A percentile compares a stretch with the other conserved stretches of the same genome.
Evolutionary conservation across 2,797 vertebrate genomes (phyloP).

Genomic region (Oreochromis mossambicus): DNA sequence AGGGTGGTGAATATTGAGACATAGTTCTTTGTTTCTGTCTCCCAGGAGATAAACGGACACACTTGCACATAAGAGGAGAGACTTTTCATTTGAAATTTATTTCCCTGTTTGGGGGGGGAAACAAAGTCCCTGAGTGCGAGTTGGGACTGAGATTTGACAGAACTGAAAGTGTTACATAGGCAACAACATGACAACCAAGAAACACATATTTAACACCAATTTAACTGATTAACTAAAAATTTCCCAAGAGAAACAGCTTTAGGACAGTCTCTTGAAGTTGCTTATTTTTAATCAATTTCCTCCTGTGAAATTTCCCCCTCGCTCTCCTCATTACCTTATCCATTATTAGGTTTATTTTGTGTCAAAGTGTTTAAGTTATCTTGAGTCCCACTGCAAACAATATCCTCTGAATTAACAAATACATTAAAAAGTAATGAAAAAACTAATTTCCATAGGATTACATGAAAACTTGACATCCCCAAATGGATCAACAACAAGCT

Average conservation of each 20-base stretch:
- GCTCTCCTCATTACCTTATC: background rate
- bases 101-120: background rate
- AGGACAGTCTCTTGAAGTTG: background rate
- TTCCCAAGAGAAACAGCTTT: background rate
- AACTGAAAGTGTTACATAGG: conserved; percentile 32
- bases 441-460: accelerated
- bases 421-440: background rate
- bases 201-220: conserved; percentile 9
- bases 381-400: background rate
- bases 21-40: conserved; percentile 53
- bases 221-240: background rate
- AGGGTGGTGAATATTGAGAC: conserved; percentile 50
- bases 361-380: background rate
- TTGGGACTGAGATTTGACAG: conserved; percentile 51
- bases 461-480: background rate
- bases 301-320: background rate
- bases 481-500: background rate
- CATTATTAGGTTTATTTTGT: background rate
- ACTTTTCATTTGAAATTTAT: conserved; percentile 42
- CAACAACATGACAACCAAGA: conserved; percentile 35
- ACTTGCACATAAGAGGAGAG: conserved; percentile 46
- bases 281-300: background rate
- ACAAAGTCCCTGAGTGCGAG: background rate
- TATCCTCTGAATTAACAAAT: background rate
- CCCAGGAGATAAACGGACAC: conserved; percentile 49